These are phyloP conservation scores for Heteromormyrus szaboi DNA, from an alignment of 2,797 vertebrate species.

Conservation along the genomic window DNA sequence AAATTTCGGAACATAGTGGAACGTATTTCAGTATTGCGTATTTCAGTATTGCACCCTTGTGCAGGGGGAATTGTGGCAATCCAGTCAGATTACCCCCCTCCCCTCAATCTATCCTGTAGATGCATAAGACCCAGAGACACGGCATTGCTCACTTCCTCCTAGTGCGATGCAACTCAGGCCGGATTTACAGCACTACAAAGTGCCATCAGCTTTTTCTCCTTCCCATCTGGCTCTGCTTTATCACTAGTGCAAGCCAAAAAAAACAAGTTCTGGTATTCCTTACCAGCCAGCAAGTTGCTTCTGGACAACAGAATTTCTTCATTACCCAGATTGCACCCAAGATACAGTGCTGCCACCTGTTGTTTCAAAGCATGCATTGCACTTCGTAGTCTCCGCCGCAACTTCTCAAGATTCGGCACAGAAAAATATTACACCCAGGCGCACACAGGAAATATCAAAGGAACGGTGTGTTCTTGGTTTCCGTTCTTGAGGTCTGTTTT, in stretches of 20 bases:
- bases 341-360: conserved; percentile 2
- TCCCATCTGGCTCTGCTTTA: conserved; percentile 7
- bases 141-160: not conserved
- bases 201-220: not conserved
- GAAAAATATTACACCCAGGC: not conserved
- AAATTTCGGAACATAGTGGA: not conserved
- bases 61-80: not conserved
- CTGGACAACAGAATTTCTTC: not conserved
- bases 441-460: not conserved
- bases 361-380: not conserved
- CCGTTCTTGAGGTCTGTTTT: not conserved
- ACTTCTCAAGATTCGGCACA: not conserved
- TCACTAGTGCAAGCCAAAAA: not conserved
- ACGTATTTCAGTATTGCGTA: not conserved
- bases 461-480: not conserved
- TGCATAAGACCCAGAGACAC: not conserved
- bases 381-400: not conserved
- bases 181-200: not conserved
- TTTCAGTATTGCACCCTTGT: not conserved
- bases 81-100: not conserved
- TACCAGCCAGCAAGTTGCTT: not conserved
- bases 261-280: not conserved
- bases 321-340: not conserved
- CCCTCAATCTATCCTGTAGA: not conserved
- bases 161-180: not conserved